phyloP scores from a whole-genome alignment of 2,113 vertebrate species.

The Erpornis zantholeuca region DNA sequence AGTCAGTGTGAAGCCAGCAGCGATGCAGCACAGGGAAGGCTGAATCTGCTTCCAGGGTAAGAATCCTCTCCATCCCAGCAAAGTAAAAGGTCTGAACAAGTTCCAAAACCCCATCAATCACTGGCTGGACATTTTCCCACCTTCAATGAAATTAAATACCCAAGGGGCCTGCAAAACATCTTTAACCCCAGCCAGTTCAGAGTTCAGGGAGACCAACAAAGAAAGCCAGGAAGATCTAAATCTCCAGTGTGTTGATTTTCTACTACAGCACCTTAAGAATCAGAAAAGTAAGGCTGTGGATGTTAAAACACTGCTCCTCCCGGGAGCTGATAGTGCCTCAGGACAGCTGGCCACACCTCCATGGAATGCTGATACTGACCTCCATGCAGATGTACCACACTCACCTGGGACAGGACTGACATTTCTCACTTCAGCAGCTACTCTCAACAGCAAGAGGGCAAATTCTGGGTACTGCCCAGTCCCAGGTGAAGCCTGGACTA shows the following conservation, averaged over 20 bases:
- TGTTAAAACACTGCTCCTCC: neutral
- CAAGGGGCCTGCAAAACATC: neutral
- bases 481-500: neutral
- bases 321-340: neutral
- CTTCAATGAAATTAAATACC: slow-evolving; percentile 14
- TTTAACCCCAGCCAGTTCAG: neutral
- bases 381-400: neutral
- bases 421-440: neutral
- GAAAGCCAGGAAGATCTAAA: neutral
- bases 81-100: slow-evolving; percentile 31
- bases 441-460: neutral
- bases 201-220: neutral
- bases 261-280: neutral
- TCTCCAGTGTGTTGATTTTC: neutral
- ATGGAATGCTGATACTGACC: neutral
- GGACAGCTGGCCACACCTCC: neutral
- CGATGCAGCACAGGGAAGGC: slow-evolving; percentile 11
- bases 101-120: slow-evolving; percentile 29
- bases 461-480: neutral
- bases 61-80: neutral
- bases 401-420: neutral
- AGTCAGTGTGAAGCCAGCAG: slow-evolving; percentile 20
- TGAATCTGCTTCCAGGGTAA: neutral
- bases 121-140: slow-evolving; percentile 46
- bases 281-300: neutral